These are phyloP conservation scores for Patella ulyssiponensis DNA, from an alignment of 2,888 invertebrate species.

Conservation along the genomic window DNA sequence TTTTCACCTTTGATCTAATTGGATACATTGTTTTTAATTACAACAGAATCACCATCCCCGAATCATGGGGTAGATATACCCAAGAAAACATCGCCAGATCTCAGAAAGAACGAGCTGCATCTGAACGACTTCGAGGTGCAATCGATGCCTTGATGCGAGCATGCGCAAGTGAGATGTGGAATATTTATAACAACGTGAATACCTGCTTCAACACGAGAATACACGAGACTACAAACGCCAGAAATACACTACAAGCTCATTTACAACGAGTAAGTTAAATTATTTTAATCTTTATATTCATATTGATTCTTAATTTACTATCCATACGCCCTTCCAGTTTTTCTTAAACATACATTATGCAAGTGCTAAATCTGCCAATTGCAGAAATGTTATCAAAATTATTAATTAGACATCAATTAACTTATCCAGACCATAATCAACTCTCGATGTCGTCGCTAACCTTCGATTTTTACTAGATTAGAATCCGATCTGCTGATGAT, in stretches of 20 bases:
- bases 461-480: too few relatives aligned
- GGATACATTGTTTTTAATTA: too few relatives aligned
- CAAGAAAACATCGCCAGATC: slow-evolving; percentile 71
- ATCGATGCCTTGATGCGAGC: slow-evolving; percentile 65
- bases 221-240: slow-evolving; percentile 67
- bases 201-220: slow-evolving; percentile 66
- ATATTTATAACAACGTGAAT: slow-evolving; percentile 70
- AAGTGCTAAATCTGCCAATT: too few relatives aligned
- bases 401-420: too few relatives aligned
- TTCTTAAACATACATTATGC: too few relatives aligned
- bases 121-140: slow-evolving; percentile 66
- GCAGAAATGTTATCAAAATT: too few relatives aligned
- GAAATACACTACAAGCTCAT: slow-evolving; percentile 69
- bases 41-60: slow-evolving; percentile 79
- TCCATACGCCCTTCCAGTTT: too few relatives aligned
- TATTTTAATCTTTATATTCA: not conserved
- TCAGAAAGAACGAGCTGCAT: slow-evolving; percentile 67
- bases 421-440: too few relatives aligned
- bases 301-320: too few relatives aligned
- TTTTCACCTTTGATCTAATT: too few relatives aligned
- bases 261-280: slow-evolving; percentile 62
- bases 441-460: too few relatives aligned
- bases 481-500: too few relatives aligned
- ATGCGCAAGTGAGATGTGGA: slow-evolving; percentile 71
- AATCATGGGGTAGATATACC: slow-evolving; percentile 69